Base-by-base conservation (phyloP, 1,140 invertebrate genomes). In the Pseudobourletiella spinata region DNA sequence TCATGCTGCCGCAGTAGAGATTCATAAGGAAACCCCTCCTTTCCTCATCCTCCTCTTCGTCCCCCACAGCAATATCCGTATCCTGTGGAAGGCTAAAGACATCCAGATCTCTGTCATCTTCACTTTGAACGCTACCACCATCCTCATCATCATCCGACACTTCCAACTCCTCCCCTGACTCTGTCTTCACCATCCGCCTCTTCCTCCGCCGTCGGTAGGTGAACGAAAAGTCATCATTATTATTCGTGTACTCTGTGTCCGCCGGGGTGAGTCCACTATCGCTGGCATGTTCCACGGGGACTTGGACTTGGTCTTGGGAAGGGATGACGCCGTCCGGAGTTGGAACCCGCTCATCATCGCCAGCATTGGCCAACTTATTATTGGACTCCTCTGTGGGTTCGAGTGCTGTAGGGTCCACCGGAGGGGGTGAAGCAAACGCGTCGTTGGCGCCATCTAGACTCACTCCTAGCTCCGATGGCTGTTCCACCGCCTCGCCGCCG, bases 111-210 rank as follows among this genome's bases (percentile, higher is more conserved):
- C 39, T 32, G 2, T 35, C 43, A 25, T 51, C n/a, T 20, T 48
- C 43, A 26, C 39, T 52, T 48, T 28, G 20, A 48, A 20, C 28
- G 11, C 24, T n/a, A 4, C n/a, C 29, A 29, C 52, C 26, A n/a
- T 15, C 20, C 11, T 58, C 24, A 52, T 57, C 43, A 22, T 59
- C 24, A 26, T 25, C 15, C 22, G 29, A 48, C 25, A 3, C 15
- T 1, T 29, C 57, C 46, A 22, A 16, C 58, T 46, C 25, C 30
- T 64, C 57, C 18, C 6, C 35, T 8, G 28, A 22, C 8, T 57
- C 59, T 15, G 52, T 44, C 8, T 6, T 61, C 51, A 39, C 18
- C 35, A 28, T 55, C 57, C 11, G 56, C 46, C 29, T 59, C 56
- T 20, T 60, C 50, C 20, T 58, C 50, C 15, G 1, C 39, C 26